A percentile compares a stretch with the other conserved stretches of the same genome.
Evolutionary conservation across 2,888 invertebrate genomes (phyloP).

Genomic region (Chesias legatella): DNA sequence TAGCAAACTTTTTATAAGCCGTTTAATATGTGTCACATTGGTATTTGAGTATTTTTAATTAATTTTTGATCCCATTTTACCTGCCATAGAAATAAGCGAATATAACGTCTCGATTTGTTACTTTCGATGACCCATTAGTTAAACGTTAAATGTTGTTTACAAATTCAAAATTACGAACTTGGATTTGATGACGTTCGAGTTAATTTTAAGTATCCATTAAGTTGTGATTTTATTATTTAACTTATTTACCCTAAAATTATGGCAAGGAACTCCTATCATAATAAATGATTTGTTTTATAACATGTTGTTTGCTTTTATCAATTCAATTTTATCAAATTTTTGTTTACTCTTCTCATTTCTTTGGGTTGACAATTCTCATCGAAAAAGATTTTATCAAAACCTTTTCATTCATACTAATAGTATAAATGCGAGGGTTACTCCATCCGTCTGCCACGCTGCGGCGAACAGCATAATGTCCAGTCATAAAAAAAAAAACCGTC

Average conservation of each 20-base stretch:
- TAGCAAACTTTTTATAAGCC: conserved; percentile 48
- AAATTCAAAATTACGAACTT: conserved; percentile 62
- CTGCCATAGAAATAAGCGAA: conserved; percentile 77
- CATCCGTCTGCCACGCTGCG: too few species aligned
- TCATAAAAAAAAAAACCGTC: too few species aligned
- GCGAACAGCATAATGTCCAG: too few species aligned
- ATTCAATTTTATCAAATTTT: background rate
- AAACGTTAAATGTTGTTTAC: conserved; percentile 29
- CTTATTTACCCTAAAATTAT: conserved; percentile 79
- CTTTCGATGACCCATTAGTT: conserved; percentile 30
- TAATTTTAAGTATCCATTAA: conserved; percentile 79
- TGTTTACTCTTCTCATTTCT: too few species aligned
- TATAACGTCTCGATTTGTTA: conserved; percentile 52
- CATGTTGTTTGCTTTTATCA: conserved; percentile 33
- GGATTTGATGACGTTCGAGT: conserved; percentile 55
- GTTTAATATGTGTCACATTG: conserved; percentile 51
- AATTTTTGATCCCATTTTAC: conserved; percentile 73
- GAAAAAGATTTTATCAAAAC: too few species aligned
- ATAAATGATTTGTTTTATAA: conserved; percentile 69
- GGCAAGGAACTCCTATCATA: conserved; percentile 76
- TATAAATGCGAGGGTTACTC: too few species aligned
- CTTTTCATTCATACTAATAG: too few species aligned
- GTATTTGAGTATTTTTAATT: conserved; percentile 61
- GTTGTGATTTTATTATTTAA: conserved; percentile 78
- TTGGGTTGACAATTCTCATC: too few species aligned